A percentile compares a stretch with the other conserved stretches of the same genome.
These are phyloP conservation scores for Leptobrachium ailaonicum DNA, from an alignment of 2,113 vertebrate genomes.

Conservation along the genomic window DNA sequence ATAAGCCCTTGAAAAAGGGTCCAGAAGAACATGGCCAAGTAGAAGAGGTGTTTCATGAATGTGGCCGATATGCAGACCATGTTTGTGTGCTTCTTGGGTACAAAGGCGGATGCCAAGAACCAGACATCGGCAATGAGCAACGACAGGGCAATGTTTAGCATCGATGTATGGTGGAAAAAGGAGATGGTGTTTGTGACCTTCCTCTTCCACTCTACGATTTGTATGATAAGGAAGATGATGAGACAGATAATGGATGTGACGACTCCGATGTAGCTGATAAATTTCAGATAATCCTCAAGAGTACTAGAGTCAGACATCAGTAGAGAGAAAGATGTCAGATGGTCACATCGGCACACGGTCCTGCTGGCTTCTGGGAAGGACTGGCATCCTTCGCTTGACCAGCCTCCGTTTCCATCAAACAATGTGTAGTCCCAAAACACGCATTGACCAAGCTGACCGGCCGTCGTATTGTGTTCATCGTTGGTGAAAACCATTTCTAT, in stretches of 20 bases:
- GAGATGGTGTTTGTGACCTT: constrained; percentile 69
- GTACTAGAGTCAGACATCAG: constrained; percentile 66
- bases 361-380: constrained; percentile 13
- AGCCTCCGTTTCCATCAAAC: constrained; percentile 58
- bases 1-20: constrained; percentile 78
- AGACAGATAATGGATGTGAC: constrained; percentile 71
- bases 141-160: constrained; percentile 72
- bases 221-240: constrained; percentile 69
- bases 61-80: constrained; percentile 65
- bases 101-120: constrained; percentile 65
- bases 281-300: constrained; percentile 42
- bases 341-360: constrained; percentile 66
- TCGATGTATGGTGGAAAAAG: constrained; percentile 71
- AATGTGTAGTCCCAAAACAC: constrained; percentile 78
- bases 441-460: constrained; percentile 59
- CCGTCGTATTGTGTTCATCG: constrained; percentile 11
- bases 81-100: constrained; percentile 9
- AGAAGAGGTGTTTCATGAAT: constrained; percentile 81
- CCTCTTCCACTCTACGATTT: constrained; percentile 68
- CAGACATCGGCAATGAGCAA: constrained; percentile 73
- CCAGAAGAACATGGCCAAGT: constrained; percentile 82
- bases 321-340: constrained; percentile 79
- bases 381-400: constrained; percentile 72
- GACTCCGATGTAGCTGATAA: constrained; percentile 70
- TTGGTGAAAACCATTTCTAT: constrained; percentile 61